These are phyloP conservation scores for Clinocottus analis DNA, from an alignment of 2,113 vertebrate genomes.

Conservation along the genomic window DNA sequence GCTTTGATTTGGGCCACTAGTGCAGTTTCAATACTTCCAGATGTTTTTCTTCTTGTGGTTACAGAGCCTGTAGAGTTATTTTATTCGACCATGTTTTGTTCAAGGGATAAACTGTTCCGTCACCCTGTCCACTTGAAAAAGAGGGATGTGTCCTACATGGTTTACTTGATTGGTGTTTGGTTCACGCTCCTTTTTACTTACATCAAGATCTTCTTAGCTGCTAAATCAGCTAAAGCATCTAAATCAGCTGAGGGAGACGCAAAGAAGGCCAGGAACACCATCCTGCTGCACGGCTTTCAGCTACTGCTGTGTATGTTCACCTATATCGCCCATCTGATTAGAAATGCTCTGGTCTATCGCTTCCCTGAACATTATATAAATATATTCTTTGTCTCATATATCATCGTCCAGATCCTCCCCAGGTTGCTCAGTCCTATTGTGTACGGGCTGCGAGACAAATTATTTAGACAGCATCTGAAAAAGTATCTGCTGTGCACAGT, in stretches of 20 bases:
- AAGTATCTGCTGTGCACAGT: conserved; percentile 37
- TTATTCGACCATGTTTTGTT: conserved; percentile 53
- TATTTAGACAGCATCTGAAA: conserved; percentile 67
- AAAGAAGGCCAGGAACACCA: conserved; percentile 51
- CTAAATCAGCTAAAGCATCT: conserved; percentile 33
- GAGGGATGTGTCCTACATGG: conserved; percentile 39
- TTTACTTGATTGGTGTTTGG: conserved; percentile 61
- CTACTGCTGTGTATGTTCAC: conserved; percentile 63
- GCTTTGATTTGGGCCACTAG: conserved; percentile 65
- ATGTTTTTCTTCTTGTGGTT: conserved; percentile 65
- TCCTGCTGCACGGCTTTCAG: conserved; percentile 62
- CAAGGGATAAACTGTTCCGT: conserved; percentile 38
- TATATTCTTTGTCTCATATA: conserved; percentile 12
- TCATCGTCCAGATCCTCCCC: conserved; percentile 70
- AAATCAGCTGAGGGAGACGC: conserved; percentile 38
- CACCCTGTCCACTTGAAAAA: conserved; percentile 48
- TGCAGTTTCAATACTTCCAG: conserved; percentile 37
- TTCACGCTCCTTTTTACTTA: conserved; percentile 65
- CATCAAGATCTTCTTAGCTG: conserved; percentile 60
- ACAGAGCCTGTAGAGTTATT: conserved; percentile 49
- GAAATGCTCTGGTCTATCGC: neutral
- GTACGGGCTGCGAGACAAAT: conserved; percentile 76
- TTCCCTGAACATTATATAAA: conserved; percentile 17
- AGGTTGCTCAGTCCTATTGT: conserved; percentile 77
- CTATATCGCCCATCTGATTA: conserved; percentile 25